A percentile compares a stretch with the other conserved stretches of the same genome.
phyloP scores from a whole-genome alignment of 2,113 vertebrate genomes.

The Nothobranchius furzeri region DNA sequence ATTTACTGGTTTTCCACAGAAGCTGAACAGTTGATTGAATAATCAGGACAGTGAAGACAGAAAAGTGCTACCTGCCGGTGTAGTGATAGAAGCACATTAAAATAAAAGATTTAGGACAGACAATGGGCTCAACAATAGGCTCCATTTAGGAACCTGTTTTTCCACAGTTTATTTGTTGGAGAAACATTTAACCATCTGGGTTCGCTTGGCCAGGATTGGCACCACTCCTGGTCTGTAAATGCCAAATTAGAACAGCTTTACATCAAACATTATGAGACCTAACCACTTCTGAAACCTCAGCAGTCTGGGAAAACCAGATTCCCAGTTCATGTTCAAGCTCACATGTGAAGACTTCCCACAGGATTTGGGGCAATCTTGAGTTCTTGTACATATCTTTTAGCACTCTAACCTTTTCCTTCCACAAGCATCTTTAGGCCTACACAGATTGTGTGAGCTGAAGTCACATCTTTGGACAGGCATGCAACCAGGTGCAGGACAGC shows the following conservation, averaged over 20 bases:
- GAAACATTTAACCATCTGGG: conserved; percentile 64
- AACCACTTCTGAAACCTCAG: conserved; percentile 53
- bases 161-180: conserved; percentile 43
- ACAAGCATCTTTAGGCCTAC: conserved; percentile 20
- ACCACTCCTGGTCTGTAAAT: conserved; percentile 38
- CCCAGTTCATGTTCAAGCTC: conserved; percentile 24
- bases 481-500: conserved; percentile 60
- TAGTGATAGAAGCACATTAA: conserved; percentile 34
- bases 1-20: conserved; percentile 26
- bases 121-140: neutral
- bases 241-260: conserved; percentile 57
- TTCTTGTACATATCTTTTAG: conserved; percentile 33
- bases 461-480: conserved; percentile 57
- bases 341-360: conserved; percentile 24
- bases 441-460: conserved; percentile 34
- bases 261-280: conserved; percentile 52
- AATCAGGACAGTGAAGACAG: conserved; percentile 23
- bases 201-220: conserved; percentile 68
- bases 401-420: conserved; percentile 19
- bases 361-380: conserved; percentile 17
- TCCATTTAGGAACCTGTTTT: conserved; percentile 45
- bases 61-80: conserved; percentile 9
- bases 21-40: conserved; percentile 25
- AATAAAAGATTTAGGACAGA: conserved; percentile 33
- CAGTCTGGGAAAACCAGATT: conserved; percentile 59